Conservation (phyloP, 2,888 invertebrate genomes). For the Aleiodes alternator region DNA sequence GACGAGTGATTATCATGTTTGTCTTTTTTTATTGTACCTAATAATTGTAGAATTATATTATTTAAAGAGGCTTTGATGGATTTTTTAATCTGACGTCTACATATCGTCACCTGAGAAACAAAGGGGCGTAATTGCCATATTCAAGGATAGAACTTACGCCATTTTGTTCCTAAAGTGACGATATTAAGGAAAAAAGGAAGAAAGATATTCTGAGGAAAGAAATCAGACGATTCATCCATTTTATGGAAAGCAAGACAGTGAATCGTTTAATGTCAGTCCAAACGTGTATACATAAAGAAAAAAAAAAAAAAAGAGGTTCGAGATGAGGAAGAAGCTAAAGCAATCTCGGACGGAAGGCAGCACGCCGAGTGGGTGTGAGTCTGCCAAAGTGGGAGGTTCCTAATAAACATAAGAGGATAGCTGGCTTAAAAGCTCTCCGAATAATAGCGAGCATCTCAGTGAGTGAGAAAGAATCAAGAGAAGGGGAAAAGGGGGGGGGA, state of each 20-base stretch:
- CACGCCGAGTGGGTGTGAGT: slow-evolving; percentile 60
- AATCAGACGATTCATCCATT: not conserved
- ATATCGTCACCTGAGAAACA: too few species aligned
- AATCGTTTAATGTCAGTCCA: slow-evolving; percentile 16
- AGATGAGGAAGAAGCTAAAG: slow-evolving; percentile 46
- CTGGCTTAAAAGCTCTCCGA: slow-evolving; percentile 66
- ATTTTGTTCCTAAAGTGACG: too few species aligned
- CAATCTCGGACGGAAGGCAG: slow-evolving; percentile 49
- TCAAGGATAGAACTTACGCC: too few species aligned
- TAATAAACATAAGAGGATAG: slow-evolving; percentile 69
- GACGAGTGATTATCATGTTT: too few species aligned
- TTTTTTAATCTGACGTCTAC: too few species aligned
- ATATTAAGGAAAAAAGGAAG: too few species aligned
- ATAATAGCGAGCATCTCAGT: slow-evolving; percentile 63
- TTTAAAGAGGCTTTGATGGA: too few species aligned
- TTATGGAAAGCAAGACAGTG: slow-evolving; percentile 12
- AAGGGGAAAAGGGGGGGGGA: slow-evolving; percentile 8
- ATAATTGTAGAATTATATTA: too few species aligned
- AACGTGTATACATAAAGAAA: not conserved
- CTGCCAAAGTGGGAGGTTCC: slow-evolving; percentile 65
- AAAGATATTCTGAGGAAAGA: too few species aligned
- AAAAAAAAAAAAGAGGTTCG: not conserved
- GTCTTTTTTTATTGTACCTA: too few species aligned
- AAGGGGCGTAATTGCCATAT: too few species aligned
- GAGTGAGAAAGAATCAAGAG: slow-evolving; percentile 43